These are phyloP conservation scores for Semnornis frantzii DNA, from an alignment of 2,113 vertebrate species.

Conservation along the genomic window DNA sequence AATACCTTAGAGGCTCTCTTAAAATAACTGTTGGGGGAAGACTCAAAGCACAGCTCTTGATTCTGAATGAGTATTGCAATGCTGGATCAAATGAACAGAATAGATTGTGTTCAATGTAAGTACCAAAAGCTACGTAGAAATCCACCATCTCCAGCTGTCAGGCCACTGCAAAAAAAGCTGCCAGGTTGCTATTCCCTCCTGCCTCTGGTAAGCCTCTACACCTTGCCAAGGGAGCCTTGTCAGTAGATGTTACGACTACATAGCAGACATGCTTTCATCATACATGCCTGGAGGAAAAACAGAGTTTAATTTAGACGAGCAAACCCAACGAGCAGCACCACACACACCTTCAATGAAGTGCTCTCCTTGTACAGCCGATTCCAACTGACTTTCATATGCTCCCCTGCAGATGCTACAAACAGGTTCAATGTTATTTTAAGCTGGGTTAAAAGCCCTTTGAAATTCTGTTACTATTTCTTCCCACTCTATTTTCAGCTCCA, in stretches of 20 bases:
- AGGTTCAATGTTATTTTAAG: background rate
- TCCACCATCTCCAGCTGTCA: background rate
- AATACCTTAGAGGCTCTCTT: background rate
- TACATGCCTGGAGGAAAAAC: background rate
- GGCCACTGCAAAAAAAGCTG: background rate
- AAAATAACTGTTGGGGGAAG: background rate
- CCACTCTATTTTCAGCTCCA: background rate
- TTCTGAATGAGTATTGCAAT: background rate
- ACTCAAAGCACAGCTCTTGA: background rate
- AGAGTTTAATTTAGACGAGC: background rate
- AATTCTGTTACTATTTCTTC: background rate
- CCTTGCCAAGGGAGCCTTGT: background rate
- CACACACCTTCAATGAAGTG: rapidly evolving
- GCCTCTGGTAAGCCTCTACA: background rate
- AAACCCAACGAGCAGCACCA: background rate
- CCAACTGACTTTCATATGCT: background rate
- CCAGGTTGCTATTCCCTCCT: background rate
- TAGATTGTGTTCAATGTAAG: background rate
- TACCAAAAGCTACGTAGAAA: background rate
- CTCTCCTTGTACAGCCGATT: background rate
- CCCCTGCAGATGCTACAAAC: background rate
- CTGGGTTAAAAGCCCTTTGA: background rate
- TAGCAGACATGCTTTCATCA: background rate
- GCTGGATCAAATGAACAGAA: background rate
- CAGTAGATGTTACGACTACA: background rate